phyloP scores from a whole-genome alignment of 2,113 vertebrate genomes.

The Calonectris borealis region DNA sequence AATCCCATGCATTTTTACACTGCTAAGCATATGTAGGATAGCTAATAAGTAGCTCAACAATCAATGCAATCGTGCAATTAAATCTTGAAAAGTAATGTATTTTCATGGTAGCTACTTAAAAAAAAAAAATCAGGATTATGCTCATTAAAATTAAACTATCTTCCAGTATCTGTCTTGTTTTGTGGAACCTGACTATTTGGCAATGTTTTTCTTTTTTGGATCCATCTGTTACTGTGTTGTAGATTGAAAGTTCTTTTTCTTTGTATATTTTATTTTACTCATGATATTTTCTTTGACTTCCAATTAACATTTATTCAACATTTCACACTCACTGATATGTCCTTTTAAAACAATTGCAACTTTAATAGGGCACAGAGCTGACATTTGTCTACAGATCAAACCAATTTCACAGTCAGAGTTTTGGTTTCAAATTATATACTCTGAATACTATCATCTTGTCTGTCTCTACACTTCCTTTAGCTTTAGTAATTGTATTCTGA shows the following conservation, averaged over 20 bases:
- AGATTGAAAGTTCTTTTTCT: neutral
- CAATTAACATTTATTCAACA: constrained; percentile 61
- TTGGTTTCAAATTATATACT: neutral
- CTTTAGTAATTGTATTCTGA: neutral
- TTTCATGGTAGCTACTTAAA: constrained; percentile 36
- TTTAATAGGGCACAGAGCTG: constrained; percentile 27
- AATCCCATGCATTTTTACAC: neutral
- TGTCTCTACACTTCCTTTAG: neutral
- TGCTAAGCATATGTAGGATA: neutral
- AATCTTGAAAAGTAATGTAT: constrained; percentile 54
- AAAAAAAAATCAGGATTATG: constrained; percentile 13
- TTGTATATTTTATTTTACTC: constrained; percentile 27
- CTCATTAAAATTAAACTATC: constrained; percentile 23
- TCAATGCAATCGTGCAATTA: constrained; percentile 45
- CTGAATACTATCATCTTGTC: neutral
- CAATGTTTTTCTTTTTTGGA: neutral
- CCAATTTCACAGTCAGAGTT: constrained; percentile 13
- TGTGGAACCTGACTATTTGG: neutral
- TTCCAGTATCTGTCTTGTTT: neutral
- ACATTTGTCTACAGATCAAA: constrained; percentile 44
- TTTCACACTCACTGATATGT: neutral
- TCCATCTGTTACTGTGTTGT: neutral
- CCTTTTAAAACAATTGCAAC: constrained; percentile 45
- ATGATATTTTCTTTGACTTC: constrained; percentile 40
- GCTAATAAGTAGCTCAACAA: neutral